Conservation (phyloP, 2,888 invertebrate genomes). For the Caenorhabditis sp. region DNA sequence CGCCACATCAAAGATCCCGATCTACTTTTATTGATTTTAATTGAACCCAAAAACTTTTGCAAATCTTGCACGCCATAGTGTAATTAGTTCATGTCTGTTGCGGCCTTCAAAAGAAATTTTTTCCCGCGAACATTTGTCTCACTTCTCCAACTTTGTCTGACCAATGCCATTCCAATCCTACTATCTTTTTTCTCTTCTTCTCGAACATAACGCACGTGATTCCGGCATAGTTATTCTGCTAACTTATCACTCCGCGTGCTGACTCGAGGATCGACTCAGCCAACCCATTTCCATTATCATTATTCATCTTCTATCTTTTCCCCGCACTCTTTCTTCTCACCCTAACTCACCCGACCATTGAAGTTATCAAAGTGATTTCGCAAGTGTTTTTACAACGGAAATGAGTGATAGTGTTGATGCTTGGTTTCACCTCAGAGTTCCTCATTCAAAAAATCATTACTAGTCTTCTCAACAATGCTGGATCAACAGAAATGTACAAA, state of each 20-base stretch:
- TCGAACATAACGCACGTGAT: no score
- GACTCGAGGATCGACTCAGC: not conserved
- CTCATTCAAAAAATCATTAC: no score
- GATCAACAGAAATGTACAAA: no score
- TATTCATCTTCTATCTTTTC: not conserved
- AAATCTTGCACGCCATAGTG: conserved; percentile 13
- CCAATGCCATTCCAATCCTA: not conserved
- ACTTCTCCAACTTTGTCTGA: not conserved
- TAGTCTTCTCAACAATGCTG: no score
- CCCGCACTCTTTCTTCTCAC: no score
- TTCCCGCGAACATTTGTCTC: not conserved
- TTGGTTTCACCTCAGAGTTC: no score
- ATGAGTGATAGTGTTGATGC: not conserved
- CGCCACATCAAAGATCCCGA: no score
- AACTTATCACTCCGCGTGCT: no score
- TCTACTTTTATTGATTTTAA: no score
- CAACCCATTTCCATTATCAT: not conserved
- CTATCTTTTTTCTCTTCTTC: no score
- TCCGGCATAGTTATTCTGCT: no score
- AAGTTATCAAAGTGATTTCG: not conserved
- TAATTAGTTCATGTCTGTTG: not conserved
- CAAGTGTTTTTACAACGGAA: not conserved
- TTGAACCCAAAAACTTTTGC: conserved; percentile 2
- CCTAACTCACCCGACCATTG: no score
- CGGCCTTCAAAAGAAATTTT: not conserved